Percentiles rank a stretch among this genome's conserved stretches.
Conservation (phyloP, 2,888 invertebrate species). For the Melanostoma scalare region DNA sequence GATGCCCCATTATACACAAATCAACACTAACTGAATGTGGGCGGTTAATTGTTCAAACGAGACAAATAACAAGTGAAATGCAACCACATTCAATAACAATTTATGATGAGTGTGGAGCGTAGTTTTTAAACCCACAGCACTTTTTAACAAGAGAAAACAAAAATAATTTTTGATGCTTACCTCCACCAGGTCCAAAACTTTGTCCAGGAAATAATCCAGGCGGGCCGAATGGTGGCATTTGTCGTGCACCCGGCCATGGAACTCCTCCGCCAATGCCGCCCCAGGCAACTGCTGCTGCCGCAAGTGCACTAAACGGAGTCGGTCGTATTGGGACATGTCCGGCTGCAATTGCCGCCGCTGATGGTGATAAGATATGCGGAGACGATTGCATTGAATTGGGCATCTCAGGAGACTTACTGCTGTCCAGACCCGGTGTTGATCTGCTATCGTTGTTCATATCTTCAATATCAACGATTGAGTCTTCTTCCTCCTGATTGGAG, state of each 20-base stretch:
- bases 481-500: conserved; percentile 81
- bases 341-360: conserved; percentile 80
- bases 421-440: conserved; percentile 81
- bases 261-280: conserved; percentile 84
- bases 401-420: conserved; percentile 79
- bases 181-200: conserved; percentile 83
- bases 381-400: conserved; percentile 77
- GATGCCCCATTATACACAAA: neutral
- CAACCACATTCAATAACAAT: conserved; percentile 19
- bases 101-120: conserved; percentile 25
- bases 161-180: conserved; percentile 79
- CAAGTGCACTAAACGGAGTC: conserved; percentile 89
- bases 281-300: conserved; percentile 87
- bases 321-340: conserved; percentile 87
- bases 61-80: conserved; percentile 44
- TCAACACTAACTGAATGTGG: conserved; percentile 61
- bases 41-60: conserved; percentile 61
- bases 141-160: neutral
- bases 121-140: neutral
- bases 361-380: conserved; percentile 78
- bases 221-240: conserved; percentile 84
- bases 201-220: conserved; percentile 87
- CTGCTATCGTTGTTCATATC: conserved; percentile 86
- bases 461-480: conserved; percentile 91
- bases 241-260: conserved; percentile 84